Percentiles rank a stretch among this genome's conserved stretches.
Evolutionary conservation across 2,113 vertebrate genomes (phyloP).

Genomic region (Tauraco erythrolophus): DNA sequence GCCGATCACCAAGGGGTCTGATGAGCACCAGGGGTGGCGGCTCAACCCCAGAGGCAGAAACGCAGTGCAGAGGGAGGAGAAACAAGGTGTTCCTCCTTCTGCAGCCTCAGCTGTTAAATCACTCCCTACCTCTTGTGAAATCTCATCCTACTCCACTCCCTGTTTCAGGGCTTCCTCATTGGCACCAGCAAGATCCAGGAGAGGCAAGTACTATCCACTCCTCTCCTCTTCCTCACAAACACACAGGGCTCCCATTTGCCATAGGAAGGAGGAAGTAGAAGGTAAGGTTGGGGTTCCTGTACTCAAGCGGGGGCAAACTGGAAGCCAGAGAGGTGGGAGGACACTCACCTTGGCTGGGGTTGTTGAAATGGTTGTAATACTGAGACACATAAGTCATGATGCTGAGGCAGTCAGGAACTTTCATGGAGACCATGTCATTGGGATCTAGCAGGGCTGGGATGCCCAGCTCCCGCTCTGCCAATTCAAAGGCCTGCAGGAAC

Average conservation of each 20-base stretch:
- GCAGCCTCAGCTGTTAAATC: not conserved
- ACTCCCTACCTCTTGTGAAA: not conserved
- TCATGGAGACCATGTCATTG: constrained; percentile 97
- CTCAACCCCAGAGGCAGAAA: not conserved
- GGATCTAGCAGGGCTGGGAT: constrained; percentile 95
- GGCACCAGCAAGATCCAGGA: not conserved
- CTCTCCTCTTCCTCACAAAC: not conserved
- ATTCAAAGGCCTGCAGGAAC: constrained; percentile 87
- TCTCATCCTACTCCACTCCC: not conserved
- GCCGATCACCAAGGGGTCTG: not conserved
- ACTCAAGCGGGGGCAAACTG: not conserved
- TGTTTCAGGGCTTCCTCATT: not conserved
- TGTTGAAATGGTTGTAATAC: constrained; percentile 94
- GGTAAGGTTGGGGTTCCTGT: not conserved
- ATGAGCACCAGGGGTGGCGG: not conserved
- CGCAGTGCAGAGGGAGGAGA: not conserved
- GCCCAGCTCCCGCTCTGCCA: constrained; percentile 92
- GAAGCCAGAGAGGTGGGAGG: not conserved
- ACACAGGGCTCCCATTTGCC: not conserved
- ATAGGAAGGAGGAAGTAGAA: not conserved
- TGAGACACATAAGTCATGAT: constrained; percentile 97
- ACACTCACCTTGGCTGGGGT: constrained; percentile 79
- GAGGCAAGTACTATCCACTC: not conserved
- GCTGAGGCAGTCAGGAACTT: constrained; percentile 93
- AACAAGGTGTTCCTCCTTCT: not conserved